Percentiles rank a stretch among this genome's conserved stretches.
These are phyloP conservation scores for Acanthosepion lycidas DNA, from an alignment of 2,888 invertebrate genomes.

Conservation along the genomic window DNA sequence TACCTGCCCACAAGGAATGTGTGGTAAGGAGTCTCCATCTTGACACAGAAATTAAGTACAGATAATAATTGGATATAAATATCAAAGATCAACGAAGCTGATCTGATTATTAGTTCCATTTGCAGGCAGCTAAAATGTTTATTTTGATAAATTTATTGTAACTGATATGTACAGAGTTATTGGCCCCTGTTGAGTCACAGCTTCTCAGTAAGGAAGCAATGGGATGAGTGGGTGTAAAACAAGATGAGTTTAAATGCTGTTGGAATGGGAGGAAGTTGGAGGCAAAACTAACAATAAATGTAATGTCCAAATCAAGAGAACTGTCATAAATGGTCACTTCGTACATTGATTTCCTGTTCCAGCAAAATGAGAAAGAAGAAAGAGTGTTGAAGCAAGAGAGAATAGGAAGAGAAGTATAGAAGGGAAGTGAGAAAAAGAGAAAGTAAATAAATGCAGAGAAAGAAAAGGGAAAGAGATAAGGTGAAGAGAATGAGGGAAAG, in stretches of 20 bases:
- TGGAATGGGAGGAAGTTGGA: too few species aligned
- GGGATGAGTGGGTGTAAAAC: not conserved
- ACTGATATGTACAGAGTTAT: not conserved
- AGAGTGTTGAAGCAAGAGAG: not conserved
- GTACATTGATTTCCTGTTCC: not conserved
- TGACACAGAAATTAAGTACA: not conserved
- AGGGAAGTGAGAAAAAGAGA: too few species aligned
- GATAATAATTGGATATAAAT: not conserved
- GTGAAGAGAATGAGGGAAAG: too few species aligned
- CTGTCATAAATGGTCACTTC: not conserved
- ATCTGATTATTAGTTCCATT: not conserved
- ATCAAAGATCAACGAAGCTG: not conserved
- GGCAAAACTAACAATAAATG: too few species aligned
- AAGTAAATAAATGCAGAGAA: too few species aligned
- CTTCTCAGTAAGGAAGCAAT: too few species aligned
- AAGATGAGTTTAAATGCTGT: not conserved
- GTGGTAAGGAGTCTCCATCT: not conserved
- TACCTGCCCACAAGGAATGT: not conserved
- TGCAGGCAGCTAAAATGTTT: not conserved
- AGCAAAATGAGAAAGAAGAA: not conserved
- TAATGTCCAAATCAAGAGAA: too few species aligned
- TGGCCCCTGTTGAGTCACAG: not conserved
- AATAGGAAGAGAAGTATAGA: too few species aligned
- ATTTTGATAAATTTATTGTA: not conserved
- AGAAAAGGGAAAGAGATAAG: too few species aligned